A percentile compares a stretch with the other conserved stretches of the same genome.
phyloP scores from a whole-genome alignment of 1,140 invertebrate genomes.

The Calephelis nemesis region DNA sequence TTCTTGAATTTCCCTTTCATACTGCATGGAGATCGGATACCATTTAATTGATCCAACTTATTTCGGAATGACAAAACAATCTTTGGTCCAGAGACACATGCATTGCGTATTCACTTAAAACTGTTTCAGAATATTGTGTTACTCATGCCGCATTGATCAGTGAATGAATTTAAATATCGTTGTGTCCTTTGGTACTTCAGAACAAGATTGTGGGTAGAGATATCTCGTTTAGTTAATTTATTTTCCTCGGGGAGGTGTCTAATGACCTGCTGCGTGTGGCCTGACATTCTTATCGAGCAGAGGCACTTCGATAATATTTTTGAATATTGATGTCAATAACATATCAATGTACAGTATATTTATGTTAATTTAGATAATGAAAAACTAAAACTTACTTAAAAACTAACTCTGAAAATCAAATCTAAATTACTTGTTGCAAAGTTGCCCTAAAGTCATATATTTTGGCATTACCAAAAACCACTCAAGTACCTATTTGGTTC shows the following conservation, averaged over 20 bases:
- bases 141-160: constrained; percentile 4
- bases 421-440: too few species aligned
- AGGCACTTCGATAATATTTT: constrained; percentile 74
- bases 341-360: constrained; percentile 55
- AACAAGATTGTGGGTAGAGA: constrained; percentile 59
- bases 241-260: constrained; percentile 74
- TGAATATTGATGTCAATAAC: constrained; percentile 72
- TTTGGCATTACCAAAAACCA: too few species aligned
- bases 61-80: constrained; percentile 27
- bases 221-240: constrained; percentile 78
- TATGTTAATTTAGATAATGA: constrained; percentile 6
- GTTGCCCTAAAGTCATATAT: too few species aligned
- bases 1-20: constrained; percentile 60
- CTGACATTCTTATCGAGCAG: constrained; percentile 74
- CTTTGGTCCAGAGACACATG: constrained; percentile 16
- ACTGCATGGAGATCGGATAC: constrained; percentile 62
- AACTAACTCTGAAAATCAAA: too few species aligned
- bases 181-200: constrained; percentile 1
- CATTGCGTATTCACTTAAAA: constrained; percentile 32
- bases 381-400: too few species aligned
- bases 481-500: too few species aligned
- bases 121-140: not conserved
- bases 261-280: constrained; percentile 75
- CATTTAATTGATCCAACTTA: constrained; percentile 65
- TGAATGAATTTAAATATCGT: constrained; percentile 5